A percentile compares a stretch with the other conserved stretches of the same genome.
Conservation (phyloP, 1,140 invertebrate species). For the Drosophila subobscura region DNA sequence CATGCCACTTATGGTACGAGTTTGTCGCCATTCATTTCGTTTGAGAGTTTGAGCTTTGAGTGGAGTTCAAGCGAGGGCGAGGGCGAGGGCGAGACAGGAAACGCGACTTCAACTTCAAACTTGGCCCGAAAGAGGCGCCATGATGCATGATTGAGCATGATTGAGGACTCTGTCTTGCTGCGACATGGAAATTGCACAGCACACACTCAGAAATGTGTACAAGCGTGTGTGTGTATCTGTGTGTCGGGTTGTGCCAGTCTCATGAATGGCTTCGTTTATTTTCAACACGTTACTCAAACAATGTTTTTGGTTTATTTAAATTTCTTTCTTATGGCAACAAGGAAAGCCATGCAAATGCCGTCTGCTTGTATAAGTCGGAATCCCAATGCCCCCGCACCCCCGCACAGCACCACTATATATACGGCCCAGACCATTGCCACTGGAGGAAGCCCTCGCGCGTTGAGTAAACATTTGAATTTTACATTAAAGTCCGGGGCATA, state of each 20-base stretch:
- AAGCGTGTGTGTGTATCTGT: conserved; percentile 21
- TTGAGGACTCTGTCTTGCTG: conserved; percentile 53
- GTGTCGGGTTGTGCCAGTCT: conserved; percentile 56
- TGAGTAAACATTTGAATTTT: conserved; percentile 81
- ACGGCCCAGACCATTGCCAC: conserved; percentile 28
- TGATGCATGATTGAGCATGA: conserved; percentile 78
- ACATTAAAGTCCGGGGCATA: conserved; percentile 77
- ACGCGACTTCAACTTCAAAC: conserved; percentile 60
- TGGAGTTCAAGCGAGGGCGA: conserved; percentile 23
- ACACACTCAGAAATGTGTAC: conserved; percentile 9
- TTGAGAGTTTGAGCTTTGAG: conserved; percentile 22
- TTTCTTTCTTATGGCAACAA: conserved; percentile 77
- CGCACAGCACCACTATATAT: background rate
- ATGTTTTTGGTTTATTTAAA: conserved; percentile 82
- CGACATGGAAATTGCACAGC: conserved; percentile 58
- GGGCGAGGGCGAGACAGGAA: conserved; percentile 40
- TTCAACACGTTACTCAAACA: conserved; percentile 81
- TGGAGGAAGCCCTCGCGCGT: conserved; percentile 63
- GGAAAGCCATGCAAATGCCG: conserved; percentile 78
- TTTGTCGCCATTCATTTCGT: conserved; percentile 73
- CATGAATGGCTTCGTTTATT: conserved; percentile 81
- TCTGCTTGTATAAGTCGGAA: conserved; percentile 61
- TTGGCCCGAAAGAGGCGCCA: conserved; percentile 62
- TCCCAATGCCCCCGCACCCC: conserved; percentile 1
- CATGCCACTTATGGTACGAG: conserved; percentile 63